Conservation (phyloP, 35 echinoderm and acorn worm genomes). For the Heliocidaris erythrogramma region DNA sequence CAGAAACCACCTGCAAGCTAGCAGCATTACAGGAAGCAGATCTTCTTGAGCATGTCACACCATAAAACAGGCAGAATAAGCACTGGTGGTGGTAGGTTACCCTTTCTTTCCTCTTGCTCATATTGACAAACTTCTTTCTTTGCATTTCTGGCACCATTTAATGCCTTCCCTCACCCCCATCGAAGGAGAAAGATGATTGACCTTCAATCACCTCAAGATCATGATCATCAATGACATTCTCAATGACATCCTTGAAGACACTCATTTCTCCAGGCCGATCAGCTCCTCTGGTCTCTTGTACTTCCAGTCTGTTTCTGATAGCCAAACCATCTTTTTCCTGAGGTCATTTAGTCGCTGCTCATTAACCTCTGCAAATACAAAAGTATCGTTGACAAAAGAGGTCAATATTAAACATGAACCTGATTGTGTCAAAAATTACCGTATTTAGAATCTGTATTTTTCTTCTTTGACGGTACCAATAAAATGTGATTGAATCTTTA, state of each 20-base stretch:
- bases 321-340: not conserved
- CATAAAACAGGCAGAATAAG: not conserved
- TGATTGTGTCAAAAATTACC: no score
- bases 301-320: slow-evolving; percentile 45
- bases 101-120: no score
- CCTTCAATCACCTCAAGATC: not conserved
- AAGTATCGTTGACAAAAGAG: not conserved
- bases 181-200: not conserved
- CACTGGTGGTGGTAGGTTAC: no score
- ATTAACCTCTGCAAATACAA: not conserved
- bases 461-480: no score
- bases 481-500: no score
- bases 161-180: not conserved
- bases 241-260: not conserved
- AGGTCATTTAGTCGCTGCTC: slow-evolving; percentile 46
- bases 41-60: not conserved
- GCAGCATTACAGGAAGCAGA: not conserved
- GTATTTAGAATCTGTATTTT: no score
- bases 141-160: not conserved
- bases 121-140: no score
- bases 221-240: not conserved
- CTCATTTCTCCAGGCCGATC: slow-evolving; percentile 39
- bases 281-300: slow-evolving; percentile 44
- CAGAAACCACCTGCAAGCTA: no score
- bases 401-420: not conserved